Conservation (phyloP, 1,140 invertebrate species). For the Magallana angulata region DNA sequence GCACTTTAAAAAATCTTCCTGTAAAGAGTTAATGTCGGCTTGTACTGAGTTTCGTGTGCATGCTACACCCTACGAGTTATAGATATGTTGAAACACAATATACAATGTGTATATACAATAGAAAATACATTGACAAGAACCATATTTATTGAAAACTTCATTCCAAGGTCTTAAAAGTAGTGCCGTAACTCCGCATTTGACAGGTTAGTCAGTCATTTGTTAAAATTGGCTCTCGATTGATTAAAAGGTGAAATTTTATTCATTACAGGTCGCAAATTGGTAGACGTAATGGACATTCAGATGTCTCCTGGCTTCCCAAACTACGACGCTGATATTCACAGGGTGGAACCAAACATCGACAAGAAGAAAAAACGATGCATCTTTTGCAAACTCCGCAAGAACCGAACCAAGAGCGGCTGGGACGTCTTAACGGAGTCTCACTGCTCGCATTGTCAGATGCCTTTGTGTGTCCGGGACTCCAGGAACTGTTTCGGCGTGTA, state of each 20-base stretch:
- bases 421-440: slow-evolving; percentile 18
- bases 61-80: too few relatives aligned
- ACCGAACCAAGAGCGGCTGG: slow-evolving; percentile 44
- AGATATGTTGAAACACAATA: too few relatives aligned
- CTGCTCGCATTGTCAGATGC: slow-evolving; percentile 43
- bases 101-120: too few relatives aligned
- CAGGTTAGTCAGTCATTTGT: too few relatives aligned
- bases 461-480: slow-evolving; percentile 15
- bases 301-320: background rate
- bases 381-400: slow-evolving; percentile 38
- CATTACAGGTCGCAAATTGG: background rate
- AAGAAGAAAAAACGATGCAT: slow-evolving; percentile 48
- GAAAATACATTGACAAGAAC: too few relatives aligned
- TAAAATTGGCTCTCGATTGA: too few relatives aligned
- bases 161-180: too few relatives aligned
- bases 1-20: too few relatives aligned
- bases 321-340: background rate
- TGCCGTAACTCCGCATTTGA: too few relatives aligned
- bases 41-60: too few relatives aligned
- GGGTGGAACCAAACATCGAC: slow-evolving; percentile 1
- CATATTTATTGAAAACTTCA: too few relatives aligned
- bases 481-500: slow-evolving; percentile 44
- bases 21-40: too few relatives aligned
- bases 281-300: slow-evolving; percentile 8
- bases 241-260: background rate